Evolutionary conservation across 2,797 vertebrate species (phyloP).

Genomic region (Neosilurus hyrtlii): DNA sequence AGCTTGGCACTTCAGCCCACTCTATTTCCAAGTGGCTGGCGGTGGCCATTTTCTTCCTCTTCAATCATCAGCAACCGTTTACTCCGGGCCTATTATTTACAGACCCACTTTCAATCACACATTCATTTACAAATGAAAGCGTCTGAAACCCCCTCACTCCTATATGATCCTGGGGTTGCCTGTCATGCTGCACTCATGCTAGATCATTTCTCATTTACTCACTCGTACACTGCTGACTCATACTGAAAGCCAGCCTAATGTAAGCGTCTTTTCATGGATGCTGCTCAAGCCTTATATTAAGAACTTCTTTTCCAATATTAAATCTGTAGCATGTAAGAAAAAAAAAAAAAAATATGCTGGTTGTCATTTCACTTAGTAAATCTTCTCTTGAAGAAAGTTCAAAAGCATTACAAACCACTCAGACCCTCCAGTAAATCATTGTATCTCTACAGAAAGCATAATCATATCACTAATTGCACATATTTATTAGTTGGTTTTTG

Average conservation of each 20-base stretch:
- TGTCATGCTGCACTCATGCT: background rate
- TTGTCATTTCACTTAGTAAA: background rate
- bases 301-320: background rate
- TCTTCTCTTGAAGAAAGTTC: background rate
- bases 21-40: constrained; percentile 13
- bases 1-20: constrained; percentile 11
- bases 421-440: background rate
- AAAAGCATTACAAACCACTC: background rate
- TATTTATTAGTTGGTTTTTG: too few relatives aligned
- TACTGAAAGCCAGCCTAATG: background rate
- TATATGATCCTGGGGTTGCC: background rate
- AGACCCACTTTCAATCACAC: constrained; percentile 28
- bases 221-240: background rate
- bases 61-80: constrained; percentile 32
- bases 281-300: background rate
- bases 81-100: constrained; percentile 17
- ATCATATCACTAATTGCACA: background rate
- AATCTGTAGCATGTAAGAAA: too few relatives aligned
- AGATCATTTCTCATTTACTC: constrained; percentile 17
- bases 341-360: background rate
- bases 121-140: constrained; percentile 37
- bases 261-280: background rate
- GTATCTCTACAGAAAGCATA: background rate
- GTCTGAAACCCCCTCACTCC: background rate
- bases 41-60: constrained; percentile 19